Percentiles rank a stretch among this genome's conserved stretches.
Evolutionary conservation across 2,888 invertebrate genomes (phyloP).

Genomic region (Lymantria monacha): DNA sequence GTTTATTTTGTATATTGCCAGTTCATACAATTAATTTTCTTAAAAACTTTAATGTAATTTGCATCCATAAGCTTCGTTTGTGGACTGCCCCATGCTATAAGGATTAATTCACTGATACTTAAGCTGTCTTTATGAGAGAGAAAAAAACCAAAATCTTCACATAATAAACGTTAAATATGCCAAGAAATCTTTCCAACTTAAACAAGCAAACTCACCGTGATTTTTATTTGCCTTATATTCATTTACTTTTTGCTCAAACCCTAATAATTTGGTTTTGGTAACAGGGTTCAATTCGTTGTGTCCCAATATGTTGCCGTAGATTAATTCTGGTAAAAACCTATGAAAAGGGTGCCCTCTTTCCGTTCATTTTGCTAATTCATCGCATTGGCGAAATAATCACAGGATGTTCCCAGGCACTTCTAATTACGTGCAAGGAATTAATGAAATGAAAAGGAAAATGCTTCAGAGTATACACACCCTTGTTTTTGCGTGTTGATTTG

Average conservation of each 20-base stretch:
- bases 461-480: conserved; percentile 5
- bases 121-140: too few relatives aligned
- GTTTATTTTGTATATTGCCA: too few relatives aligned
- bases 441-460: conserved; percentile 17
- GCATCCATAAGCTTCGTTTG: too few relatives aligned
- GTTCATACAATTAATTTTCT: too few relatives aligned
- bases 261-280: conserved; percentile 16
- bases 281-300: conserved; percentile 23
- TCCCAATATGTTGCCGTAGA: conserved; percentile 18
- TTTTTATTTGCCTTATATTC: conserved; percentile 21
- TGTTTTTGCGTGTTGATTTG: conserved; percentile 13
- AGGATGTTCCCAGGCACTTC: conserved; percentile 11
- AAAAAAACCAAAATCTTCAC: too few relatives aligned
- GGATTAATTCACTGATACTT: too few relatives aligned
- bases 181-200: neutral
- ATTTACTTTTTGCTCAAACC: conserved; percentile 25
- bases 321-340: conserved; percentile 33
- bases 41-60: too few relatives aligned
- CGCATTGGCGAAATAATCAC: conserved; percentile 22
- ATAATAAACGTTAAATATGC: neutral
- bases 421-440: conserved; percentile 22
- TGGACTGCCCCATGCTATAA: too few relatives aligned
- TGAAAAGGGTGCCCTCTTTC: conserved; percentile 17
- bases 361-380: conserved; percentile 31
- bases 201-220: conserved; percentile 16